Conservation (phyloP, 2,888 invertebrate genomes). For the Epinotia brunnichana region DNA sequence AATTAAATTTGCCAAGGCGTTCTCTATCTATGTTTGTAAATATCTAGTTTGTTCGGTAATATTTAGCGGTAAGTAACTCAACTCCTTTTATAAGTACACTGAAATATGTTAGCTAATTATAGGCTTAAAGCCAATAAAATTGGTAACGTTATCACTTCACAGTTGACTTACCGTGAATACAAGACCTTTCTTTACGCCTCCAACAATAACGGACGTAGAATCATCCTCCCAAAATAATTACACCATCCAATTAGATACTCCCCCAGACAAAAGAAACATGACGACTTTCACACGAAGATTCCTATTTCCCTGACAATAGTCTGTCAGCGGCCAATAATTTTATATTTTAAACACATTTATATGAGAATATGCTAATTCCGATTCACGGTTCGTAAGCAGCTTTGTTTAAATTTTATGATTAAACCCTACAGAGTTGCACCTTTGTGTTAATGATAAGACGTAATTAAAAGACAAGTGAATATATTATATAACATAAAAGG, state of each 20-base stretch:
- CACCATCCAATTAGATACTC: slow-evolving; percentile 37
- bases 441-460: slow-evolving; percentile 48
- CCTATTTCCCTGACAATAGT: slow-evolving; percentile 35
- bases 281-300: slow-evolving; percentile 41
- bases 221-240: slow-evolving; percentile 41
- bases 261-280: slow-evolving; percentile 21
- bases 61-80: neutral
- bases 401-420: slow-evolving; percentile 48
- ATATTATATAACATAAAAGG: slow-evolving; percentile 41
- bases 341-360: slow-evolving; percentile 43
- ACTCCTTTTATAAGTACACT: neutral
- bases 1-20: neutral
- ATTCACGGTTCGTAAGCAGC: slow-evolving; percentile 47
- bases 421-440: slow-evolving; percentile 45
- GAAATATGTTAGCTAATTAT: neutral
- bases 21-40: neutral
- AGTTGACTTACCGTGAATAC: neutral
- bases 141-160: neutral
- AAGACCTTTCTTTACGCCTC: slow-evolving; percentile 17
- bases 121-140: neutral
- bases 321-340: slow-evolving; percentile 44
- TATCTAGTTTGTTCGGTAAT: neutral
- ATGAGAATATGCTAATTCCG: slow-evolving; percentile 49
- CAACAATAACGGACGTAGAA: slow-evolving; percentile 25
- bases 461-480: slow-evolving; percentile 45